phyloP scores from a whole-genome alignment of 1,140 invertebrate species.

The Listronotus bonariensis region DNA sequence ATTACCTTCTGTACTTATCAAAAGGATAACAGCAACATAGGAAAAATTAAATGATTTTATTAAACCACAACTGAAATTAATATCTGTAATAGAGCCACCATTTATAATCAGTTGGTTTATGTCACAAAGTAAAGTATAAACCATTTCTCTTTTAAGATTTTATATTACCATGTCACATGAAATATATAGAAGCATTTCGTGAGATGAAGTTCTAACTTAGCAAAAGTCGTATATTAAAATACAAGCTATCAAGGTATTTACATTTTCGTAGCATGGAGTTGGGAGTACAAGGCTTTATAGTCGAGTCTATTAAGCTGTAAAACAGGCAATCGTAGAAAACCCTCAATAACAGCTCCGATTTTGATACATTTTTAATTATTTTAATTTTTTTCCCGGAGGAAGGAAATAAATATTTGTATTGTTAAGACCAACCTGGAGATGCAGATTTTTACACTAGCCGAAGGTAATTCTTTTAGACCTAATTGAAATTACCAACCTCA shows the following conservation, averaged over 20 bases:
- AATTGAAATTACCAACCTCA: no score
- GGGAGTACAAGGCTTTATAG: neutral
- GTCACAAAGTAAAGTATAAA: constrained; percentile 8
- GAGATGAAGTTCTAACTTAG: constrained; percentile 9
- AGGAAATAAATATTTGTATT: no score
- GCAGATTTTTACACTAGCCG: no score
- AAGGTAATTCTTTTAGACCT: no score
- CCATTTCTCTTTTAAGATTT: constrained; percentile 1
- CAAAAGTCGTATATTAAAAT: constrained; percentile 1
- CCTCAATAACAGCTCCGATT: no score
- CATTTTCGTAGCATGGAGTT: neutral
- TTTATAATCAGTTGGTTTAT: constrained; percentile 21
- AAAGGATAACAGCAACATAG: no score
- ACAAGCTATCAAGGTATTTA: neutral
- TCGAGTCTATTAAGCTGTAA: no score
- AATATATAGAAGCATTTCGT: constrained; percentile 16
- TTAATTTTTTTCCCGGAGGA: no score
- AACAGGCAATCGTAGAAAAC: no score
- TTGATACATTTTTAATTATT: no score
- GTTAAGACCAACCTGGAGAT: no score
- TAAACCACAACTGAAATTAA: neutral
- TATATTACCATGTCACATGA: constrained; percentile 9
- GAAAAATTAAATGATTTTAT: neutral
- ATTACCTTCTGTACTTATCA: no score
- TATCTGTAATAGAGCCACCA: constrained; percentile 3